A percentile compares a stretch with the other conserved stretches of the same genome.
phyloP scores from a whole-genome alignment of 2,888 invertebrate genomes.

The Drosophila testacea region DNA sequence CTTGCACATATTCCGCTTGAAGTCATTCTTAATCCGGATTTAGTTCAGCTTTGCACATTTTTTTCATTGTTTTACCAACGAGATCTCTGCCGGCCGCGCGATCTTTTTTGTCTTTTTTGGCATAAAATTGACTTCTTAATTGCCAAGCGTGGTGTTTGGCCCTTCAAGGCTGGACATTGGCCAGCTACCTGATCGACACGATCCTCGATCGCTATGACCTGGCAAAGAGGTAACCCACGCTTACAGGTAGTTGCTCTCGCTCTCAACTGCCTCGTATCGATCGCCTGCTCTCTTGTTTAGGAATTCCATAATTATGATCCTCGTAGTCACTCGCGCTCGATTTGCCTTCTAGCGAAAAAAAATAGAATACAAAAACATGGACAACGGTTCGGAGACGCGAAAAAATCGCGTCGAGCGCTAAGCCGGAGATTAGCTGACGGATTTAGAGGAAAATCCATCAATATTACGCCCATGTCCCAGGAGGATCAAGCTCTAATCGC shows the following conservation, averaged over 20 bases:
- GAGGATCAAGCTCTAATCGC: slow-evolving; percentile 78
- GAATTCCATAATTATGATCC: slow-evolving; percentile 82
- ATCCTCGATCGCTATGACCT: slow-evolving; percentile 5
- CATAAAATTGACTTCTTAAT: slow-evolving; percentile 81
- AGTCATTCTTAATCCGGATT: slow-evolving; percentile 78
- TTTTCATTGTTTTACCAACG: slow-evolving; percentile 64
- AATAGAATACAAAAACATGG: slow-evolving; percentile 43
- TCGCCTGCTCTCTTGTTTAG: slow-evolving; percentile 67
- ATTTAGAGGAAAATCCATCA: slow-evolving; percentile 82
- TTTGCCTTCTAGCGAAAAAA: slow-evolving; percentile 69
- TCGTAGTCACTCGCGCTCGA: slow-evolving; percentile 42
- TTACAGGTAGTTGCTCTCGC: slow-evolving; percentile 64
- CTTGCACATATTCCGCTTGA: slow-evolving; percentile 13
- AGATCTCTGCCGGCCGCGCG: slow-evolving; percentile 20
- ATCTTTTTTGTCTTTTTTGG: slow-evolving; percentile 62
- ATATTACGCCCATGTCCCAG: slow-evolving; percentile 75
- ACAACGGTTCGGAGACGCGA: slow-evolving; percentile 51
- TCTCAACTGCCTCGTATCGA: slow-evolving; percentile 1
- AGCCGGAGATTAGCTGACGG: slow-evolving; percentile 70
- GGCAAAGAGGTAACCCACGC: slow-evolving; percentile 71
- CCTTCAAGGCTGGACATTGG: slow-evolving; percentile 36
- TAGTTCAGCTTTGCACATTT: slow-evolving; percentile 76
- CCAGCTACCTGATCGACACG: slow-evolving; percentile 25
- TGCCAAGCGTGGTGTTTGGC: slow-evolving; percentile 50
- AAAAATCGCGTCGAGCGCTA: slow-evolving; percentile 70